phyloP scores from a whole-genome alignment of 2,113 vertebrate genomes.

The Empidonax traillii region DNA sequence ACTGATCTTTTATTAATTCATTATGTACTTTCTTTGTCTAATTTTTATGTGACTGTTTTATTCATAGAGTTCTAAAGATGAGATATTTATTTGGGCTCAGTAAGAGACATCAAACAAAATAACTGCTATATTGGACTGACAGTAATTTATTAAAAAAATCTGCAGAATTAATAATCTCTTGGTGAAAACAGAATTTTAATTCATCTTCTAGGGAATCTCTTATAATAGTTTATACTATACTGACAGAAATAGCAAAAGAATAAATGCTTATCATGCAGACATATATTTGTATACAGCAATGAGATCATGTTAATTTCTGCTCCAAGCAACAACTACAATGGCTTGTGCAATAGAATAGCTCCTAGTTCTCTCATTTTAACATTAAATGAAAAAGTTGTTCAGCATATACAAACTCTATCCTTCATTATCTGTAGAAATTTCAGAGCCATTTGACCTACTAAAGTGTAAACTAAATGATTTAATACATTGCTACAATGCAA shows the following conservation, averaged over 20 bases:
- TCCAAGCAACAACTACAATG: background rate
- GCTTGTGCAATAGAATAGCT: background rate
- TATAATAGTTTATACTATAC: background rate
- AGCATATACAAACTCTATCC: background rate
- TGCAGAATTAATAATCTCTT: background rate
- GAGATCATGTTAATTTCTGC: background rate
- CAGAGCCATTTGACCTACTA: background rate
- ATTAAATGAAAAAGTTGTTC: background rate
- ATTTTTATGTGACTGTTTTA: background rate
- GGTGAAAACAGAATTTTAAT: background rate
- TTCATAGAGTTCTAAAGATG: background rate
- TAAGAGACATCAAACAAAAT: background rate
- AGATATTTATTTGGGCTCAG: background rate
- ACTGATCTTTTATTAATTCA: background rate
- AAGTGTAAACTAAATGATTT: background rate
- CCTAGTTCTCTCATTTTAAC: background rate
- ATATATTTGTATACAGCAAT: background rate
- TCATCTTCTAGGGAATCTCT: background rate
- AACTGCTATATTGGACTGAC: background rate
- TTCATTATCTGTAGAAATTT: background rate
- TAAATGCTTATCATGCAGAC: background rate
- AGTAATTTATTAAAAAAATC: background rate
- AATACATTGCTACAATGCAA: background rate
- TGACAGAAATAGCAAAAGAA: slow-evolving; percentile 18
- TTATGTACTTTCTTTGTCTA: background rate